Evolutionary conservation across 2,888 invertebrate species (phyloP).

Genomic region (Drosophila cognata): DNA sequence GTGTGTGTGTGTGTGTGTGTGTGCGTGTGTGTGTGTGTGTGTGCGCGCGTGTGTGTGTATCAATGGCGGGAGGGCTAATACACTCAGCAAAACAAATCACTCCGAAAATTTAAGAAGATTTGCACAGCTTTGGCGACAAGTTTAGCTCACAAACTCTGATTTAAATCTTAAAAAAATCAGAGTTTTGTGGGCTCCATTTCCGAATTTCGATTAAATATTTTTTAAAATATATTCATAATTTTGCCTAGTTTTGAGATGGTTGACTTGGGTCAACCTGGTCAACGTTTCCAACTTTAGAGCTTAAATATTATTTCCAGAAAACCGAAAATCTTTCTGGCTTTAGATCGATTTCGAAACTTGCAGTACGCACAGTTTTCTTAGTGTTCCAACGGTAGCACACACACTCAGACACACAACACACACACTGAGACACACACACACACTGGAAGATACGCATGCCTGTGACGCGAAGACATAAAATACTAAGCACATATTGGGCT

Average conservation of each 20-base stretch:
- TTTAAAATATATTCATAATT: neutral
- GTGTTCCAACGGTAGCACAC: conserved; percentile 22
- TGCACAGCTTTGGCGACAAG: neutral
- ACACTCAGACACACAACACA: conserved; percentile 1
- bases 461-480: conserved; percentile 41
- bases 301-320: neutral
- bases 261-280: neutral
- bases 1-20: conserved; percentile 2
- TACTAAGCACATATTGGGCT: conserved; percentile 46
- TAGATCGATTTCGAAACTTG: neutral
- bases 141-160: neutral
- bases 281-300: neutral
- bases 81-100: neutral
- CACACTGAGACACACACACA: neutral
- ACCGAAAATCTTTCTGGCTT: neutral
- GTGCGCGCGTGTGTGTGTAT: neutral
- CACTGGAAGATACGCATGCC: conserved; percentile 5
- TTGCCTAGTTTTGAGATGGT: neutral
- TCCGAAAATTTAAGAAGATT: neutral
- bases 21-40: neutral
- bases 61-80: neutral
- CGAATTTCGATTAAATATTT: neutral
- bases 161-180: rapidly evolving
- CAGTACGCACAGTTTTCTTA: neutral
- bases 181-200: neutral